A percentile compares a stretch with the other conserved stretches of the same genome.
phyloP scores from a whole-genome alignment of 2,113 vertebrate species.

The Oxygymnocypris stewartii region DNA sequence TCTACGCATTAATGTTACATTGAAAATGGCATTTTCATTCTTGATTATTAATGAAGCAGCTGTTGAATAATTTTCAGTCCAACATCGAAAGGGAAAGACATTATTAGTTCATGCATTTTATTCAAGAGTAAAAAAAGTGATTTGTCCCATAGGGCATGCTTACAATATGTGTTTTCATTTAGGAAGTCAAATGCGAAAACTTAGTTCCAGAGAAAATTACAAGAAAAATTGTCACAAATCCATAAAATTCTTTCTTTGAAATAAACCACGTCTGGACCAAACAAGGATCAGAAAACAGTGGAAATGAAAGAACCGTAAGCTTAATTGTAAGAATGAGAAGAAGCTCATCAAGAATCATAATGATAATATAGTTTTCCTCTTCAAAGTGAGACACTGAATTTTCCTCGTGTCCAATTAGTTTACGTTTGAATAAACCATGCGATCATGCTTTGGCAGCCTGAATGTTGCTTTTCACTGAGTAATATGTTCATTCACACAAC shows the following conservation, averaged over 20 bases:
- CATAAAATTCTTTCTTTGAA: conserved; percentile 78
- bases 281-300: conserved; percentile 79
- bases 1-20: background rate
- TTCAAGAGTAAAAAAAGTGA: conserved; percentile 88
- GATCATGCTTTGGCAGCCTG: conserved; percentile 84
- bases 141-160: conserved; percentile 87
- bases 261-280: conserved; percentile 78
- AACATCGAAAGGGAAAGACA: conserved; percentile 42
- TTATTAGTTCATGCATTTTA: conserved; percentile 84
- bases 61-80: background rate
- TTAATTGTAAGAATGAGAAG: conserved; percentile 76
- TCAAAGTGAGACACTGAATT: conserved; percentile 79
- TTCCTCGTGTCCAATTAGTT: conserved; percentile 75
- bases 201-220: conserved; percentile 77
- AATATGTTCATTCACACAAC: conserved; percentile 84
- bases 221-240: conserved; percentile 78
- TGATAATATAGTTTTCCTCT: conserved; percentile 79
- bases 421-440: conserved; percentile 84
- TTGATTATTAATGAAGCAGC: background rate
- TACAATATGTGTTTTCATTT: conserved; percentile 82
- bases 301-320: conserved; percentile 73
- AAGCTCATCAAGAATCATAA: conserved; percentile 79
- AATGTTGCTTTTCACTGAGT: conserved; percentile 83
- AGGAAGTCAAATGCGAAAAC: conserved; percentile 83
- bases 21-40: background rate